Evolutionary conservation across 2,797 vertebrate species (phyloP).

Genomic region (Coreius guichenoti): DNA sequence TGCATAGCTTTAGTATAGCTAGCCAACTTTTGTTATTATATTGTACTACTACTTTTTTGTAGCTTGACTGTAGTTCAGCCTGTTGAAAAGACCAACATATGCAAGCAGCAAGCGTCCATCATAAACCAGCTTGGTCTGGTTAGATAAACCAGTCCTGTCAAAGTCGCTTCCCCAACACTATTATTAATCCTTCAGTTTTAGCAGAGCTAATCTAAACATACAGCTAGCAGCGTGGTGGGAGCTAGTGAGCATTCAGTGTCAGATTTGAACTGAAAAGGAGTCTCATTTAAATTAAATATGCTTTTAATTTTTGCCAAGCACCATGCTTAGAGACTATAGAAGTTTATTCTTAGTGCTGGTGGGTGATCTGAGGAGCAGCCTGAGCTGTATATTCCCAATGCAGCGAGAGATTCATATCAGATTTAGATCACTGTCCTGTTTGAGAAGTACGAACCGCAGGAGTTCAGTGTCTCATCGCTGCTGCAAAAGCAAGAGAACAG

Average conservation of each 20-base stretch:
- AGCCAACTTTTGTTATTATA: not conserved
- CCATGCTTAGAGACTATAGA: constrained; percentile 40
- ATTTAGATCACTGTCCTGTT: constrained; percentile 48
- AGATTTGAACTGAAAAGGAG: constrained; percentile 12
- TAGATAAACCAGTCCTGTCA: not conserved
- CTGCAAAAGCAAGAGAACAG: constrained; percentile 12
- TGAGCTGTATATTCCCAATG: constrained; percentile 22
- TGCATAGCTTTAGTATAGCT: not conserved
- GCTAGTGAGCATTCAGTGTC: not conserved
- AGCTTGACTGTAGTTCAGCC: not conserved
- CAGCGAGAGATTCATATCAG: constrained; percentile 23
- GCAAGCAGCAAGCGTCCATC: not conserved
- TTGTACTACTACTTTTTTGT: not conserved
- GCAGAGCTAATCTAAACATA: constrained; percentile 23
- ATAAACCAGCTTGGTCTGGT: not conserved
- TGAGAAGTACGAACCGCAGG: constrained; percentile 9
- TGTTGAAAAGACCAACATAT: not conserved
- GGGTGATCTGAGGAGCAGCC: constrained; percentile 36
- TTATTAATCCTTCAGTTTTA: constrained; percentile 3
- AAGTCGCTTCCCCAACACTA: not conserved
- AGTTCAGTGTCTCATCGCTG: not conserved
- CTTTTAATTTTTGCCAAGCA: constrained; percentile 27
- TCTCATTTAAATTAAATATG: constrained; percentile 49
- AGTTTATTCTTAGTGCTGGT: constrained; percentile 42
- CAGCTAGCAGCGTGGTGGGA: constrained; percentile 12